phyloP scores from a whole-genome alignment of 2,113 vertebrate genomes.

The Chaetops frenatus region DNA sequence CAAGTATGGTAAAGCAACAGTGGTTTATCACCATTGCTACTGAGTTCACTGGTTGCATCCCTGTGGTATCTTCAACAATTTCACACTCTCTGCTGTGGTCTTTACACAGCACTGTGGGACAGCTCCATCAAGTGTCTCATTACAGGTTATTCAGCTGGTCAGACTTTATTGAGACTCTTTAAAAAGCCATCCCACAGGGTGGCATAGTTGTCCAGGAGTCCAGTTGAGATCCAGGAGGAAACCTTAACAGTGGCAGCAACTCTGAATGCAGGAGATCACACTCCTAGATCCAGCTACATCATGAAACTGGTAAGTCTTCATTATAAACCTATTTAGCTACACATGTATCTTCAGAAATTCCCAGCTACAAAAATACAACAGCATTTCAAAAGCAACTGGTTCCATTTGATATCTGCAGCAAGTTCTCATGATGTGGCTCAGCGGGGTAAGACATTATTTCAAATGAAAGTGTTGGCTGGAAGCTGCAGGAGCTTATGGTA shows the following conservation, averaged over 20 bases:
- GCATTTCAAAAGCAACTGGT: background rate
- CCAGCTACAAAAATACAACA: background rate
- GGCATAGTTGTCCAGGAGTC: background rate
- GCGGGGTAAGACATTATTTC: constrained; percentile 48
- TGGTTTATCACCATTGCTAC: background rate
- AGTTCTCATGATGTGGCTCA: constrained; percentile 19
- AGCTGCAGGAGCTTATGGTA: background rate
- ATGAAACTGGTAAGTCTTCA: background rate
- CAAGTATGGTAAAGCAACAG: background rate
- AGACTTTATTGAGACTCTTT: constrained; percentile 17
- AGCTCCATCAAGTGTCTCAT: constrained; percentile 18
- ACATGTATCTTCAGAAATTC: background rate
- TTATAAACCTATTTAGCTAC: constrained; percentile 13
- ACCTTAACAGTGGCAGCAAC: background rate
- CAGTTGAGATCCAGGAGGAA: background rate
- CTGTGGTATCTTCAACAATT: constrained; percentile 22
- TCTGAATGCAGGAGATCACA: background rate
- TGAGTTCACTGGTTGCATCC: constrained; percentile 21
- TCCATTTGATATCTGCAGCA: background rate
- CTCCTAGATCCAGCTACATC: background rate
- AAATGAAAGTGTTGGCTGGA: constrained; percentile 22
- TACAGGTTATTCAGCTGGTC: background rate
- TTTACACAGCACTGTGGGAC: constrained; percentile 34
- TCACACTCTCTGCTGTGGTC: constrained; percentile 19
- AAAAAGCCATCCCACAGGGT: background rate